Evolutionary conservation across 2,113 vertebrate genomes (phyloP), one percentile per base, ranked within the genome.

Genomic region (Gavialis gangeticus): DNA sequence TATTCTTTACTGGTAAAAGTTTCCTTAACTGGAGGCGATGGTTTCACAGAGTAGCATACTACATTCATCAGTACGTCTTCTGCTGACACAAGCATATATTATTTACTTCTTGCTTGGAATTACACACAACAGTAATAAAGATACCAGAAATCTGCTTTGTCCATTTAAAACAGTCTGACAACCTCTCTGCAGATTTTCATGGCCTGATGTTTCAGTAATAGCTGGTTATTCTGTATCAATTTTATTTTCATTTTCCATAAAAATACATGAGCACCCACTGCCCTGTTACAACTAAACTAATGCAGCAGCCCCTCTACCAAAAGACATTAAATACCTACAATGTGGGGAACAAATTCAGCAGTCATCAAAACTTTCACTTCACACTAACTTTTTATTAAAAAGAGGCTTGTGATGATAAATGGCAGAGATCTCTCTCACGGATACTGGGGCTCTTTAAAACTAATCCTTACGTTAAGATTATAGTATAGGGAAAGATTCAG

Each of bases 1-100:
- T 80, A 91, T 82, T 85, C 93, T 71, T 89, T 15, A 28, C 4
- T 88, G 73, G 27, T 60, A 64, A 30, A 96, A 82, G 83, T 91
- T 46, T 46, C 46, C 46, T 46, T 94, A 93, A 94, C 46, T 62
- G 78, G 56, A 93, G 96, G 75, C 77, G 21, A 66, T 18, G 13
- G n/a, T 69, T 91, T 92, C 25, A 87, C 54, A 13, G 92, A 75
- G 85, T 87, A 87, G 73, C 92, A 58, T 82, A 94, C 87, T 89
- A 63, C 93, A 90, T 87, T 75, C 88, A 81, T 89, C 89, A 91
- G 92, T 95, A 91, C 4, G 90, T 60, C 90, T 89, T 87, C 87
- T 88, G 85, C 90, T 92, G 79, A 83, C 83, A 93, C 85, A 79
- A 92, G 89, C 87, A 90, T 96, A 96, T 92, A 87, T 88, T 85